Evolutionary conservation across 2,113 vertebrate genomes (phyloP).

Genomic region (Mionectes macconnelli): DNA sequence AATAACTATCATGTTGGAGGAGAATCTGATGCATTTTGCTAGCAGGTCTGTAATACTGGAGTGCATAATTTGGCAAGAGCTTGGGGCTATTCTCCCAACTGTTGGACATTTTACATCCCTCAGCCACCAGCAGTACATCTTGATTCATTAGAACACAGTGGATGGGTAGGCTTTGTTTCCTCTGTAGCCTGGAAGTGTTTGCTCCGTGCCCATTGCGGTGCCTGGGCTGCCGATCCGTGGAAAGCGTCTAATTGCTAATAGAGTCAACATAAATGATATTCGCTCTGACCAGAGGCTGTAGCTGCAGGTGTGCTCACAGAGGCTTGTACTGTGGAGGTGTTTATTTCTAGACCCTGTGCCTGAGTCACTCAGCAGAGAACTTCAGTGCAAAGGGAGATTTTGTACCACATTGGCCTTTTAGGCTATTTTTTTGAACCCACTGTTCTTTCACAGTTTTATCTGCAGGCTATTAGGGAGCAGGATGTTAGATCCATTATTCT

Average conservation of each 20-base stretch:
- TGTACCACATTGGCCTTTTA: not conserved
- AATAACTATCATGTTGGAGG: not conserved
- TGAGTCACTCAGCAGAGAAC: not conserved
- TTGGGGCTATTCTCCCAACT: conserved; percentile 34
- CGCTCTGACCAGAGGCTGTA: not conserved
- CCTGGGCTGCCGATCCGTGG: not conserved
- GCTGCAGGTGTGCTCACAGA: not conserved
- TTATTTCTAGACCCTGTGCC: not conserved
- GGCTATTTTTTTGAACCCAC: not conserved
- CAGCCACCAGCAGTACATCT: conserved; percentile 13
- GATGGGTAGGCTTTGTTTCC: not conserved
- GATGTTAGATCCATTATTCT: conserved; percentile 9
- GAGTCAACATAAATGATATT: not conserved
- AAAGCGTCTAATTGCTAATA: not conserved
- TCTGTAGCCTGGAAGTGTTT: not conserved
- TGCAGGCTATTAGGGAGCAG: not conserved
- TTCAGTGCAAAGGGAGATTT: not conserved
- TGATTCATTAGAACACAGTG: conserved; percentile 4
- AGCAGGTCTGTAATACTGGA: conserved; percentile 43
- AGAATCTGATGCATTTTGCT: conserved; percentile 36
- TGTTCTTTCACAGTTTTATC: not conserved
- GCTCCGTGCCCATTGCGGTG: not conserved
- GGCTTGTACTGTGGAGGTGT: not conserved
- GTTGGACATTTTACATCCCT: conserved; percentile 23
- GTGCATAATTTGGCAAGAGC: conserved; percentile 39